Evolutionary conservation across 2,113 vertebrate genomes (phyloP), one percentile per base, ranked within the genome.

Genomic region (Notothenia rossii): DNA sequence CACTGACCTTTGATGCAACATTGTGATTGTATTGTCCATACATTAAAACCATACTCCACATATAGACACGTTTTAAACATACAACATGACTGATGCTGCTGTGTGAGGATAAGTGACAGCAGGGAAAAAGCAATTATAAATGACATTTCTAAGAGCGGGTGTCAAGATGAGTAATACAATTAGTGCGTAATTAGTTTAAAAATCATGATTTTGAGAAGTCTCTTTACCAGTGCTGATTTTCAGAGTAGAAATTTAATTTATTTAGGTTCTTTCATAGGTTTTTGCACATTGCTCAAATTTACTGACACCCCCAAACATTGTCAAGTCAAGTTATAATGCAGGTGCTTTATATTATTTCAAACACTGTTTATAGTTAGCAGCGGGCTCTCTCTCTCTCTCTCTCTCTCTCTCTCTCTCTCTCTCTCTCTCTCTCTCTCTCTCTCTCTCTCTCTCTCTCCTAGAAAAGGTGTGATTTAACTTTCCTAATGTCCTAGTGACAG

Each of bases 61-160:
- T 2, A 7, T 2, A 7, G 51, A 40, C 25, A 76, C 3, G 22
- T 22, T 67, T 18, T 48, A 49, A 25, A 64, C 50, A 29, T 3
- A 4, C 3, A 14, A 40, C 36, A 8, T 22, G 3, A 29, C 29
- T 29, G 29, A 29, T 29, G 3, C 36, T 18, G 50, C 54, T 29
- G 48, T 13, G 18, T 33, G 22, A 13, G 22, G 56, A 6, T 66
- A 2, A 45, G 49, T 15, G 67, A 29, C 67, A 33, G 20, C 33
- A 45, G 63, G 63, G 29, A 40, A 50, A 11, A 48, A 48, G 50
- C 20, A 22, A n/a, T 11, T 53, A 73, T 54, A 43, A 50, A 62
- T 78, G 8, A 68, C 43, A 58, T 70, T 77, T 66, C 10, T 10
- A 33, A 5, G 3, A 49, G 33, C 22, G 18, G 58, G 49, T 49